Base-by-base conservation (phyloP, 53 echinoderm and acorn worm species). In the Apostichopus leukothele region DNA sequence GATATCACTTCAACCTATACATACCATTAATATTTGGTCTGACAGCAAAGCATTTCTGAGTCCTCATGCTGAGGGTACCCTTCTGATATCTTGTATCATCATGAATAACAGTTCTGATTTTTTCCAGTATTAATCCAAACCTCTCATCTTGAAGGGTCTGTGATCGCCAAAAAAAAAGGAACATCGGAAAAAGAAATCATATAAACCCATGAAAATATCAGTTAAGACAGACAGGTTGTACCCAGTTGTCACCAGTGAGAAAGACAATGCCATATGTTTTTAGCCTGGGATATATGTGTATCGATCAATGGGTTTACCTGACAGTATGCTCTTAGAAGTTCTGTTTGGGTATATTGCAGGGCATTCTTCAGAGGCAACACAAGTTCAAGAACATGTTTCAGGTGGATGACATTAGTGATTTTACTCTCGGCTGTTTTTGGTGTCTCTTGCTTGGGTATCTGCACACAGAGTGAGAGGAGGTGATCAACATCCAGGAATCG, bases 21-120 rank as follows among this genome's bases (percentile, higher is more conserved):
- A 74, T 76, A 98, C 98, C 98, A 89, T 98, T 98, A 22, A 98
- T 96, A 60, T 96, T 89, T 4, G 94, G 98, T 75, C 93, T 98
- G 88, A 98, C 98, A 75, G 98, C 98, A 88, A 98, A 98, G 88
- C 98, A 98, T 89, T 96, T 98, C 90, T 98, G 98, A n/a, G 98
- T 98, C 6, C 98, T 91, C 98, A 98, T 98, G 88, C 94, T 96
- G 59, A 98, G 93, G 22, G 94, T 67, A 11, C 98, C 98, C 79
- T 98, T 98, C 91, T 98, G 98, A 75, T 94, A 94, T 13, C 94
- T 88, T 7, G 98, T 96, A 52, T 96, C 98, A 91, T 95, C 98
- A 91, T 96, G 93, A 21, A 98, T 96, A 5, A 98, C 98, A 52
- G 92, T 92, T 16, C 91, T 83, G 54, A 98, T 93, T 86, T 92